Evolutionary conservation across 2,888 invertebrate species (phyloP).

Genomic region (Chymomyza fuscimana): DNA sequence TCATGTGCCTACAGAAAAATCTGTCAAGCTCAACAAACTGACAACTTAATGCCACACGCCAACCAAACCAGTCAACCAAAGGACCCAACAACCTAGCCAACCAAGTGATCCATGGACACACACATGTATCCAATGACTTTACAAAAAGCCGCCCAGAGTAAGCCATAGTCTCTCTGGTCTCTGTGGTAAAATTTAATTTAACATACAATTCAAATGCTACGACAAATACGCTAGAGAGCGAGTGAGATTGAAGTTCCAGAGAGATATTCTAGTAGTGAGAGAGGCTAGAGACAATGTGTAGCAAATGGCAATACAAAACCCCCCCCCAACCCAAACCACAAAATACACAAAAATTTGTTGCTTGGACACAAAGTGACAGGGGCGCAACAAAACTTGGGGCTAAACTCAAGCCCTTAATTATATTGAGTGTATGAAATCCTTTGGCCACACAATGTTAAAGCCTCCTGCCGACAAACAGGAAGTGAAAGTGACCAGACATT

Average conservation of each 20-base stretch:
- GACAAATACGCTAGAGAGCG: constrained; percentile 45
- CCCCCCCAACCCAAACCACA: constrained; percentile 45
- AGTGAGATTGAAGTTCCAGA: not conserved
- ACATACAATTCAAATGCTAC: constrained; percentile 69
- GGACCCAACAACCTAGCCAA: constrained; percentile 3
- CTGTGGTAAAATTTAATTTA: constrained; percentile 74
- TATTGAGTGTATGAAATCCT: constrained; percentile 77
- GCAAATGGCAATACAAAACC: constrained; percentile 17
- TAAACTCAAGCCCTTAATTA: constrained; percentile 75
- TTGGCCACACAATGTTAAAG: constrained; percentile 66
- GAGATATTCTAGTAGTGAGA: not conserved
- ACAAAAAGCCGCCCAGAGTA: constrained; percentile 28
- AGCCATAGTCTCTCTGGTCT: constrained; percentile 49
- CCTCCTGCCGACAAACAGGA: constrained; percentile 42
- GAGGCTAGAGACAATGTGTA: constrained; percentile 28
- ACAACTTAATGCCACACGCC: constrained; percentile 63
- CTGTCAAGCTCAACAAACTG: constrained; percentile 69
- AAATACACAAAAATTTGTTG: constrained; percentile 60
- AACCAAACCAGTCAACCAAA: constrained; percentile 5
- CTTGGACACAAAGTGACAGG: constrained; percentile 53
- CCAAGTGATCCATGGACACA: constrained; percentile 1
- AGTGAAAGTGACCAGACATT: constrained; percentile 62
- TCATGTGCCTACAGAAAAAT: constrained; percentile 55
- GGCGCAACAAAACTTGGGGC: constrained; percentile 43
- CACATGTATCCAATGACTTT: constrained; percentile 41